phyloP scores from a whole-genome alignment of 2,113 vertebrate genomes.

The Dissostichus mawsoni region DNA sequence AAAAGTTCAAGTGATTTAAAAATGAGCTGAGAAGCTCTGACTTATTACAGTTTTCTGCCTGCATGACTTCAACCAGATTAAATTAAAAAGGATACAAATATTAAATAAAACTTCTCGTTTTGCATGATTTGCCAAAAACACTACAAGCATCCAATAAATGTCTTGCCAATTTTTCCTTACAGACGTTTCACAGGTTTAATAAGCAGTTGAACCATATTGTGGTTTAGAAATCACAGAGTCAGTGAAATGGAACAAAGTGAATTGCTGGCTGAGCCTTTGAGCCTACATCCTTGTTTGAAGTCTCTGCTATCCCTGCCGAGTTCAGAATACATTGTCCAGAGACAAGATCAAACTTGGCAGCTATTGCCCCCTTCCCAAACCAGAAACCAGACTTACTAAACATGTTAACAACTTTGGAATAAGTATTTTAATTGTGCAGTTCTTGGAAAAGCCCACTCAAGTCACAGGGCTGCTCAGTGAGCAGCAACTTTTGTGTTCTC shows the following conservation, averaged over 20 bases:
- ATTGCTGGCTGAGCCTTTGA: conserved; percentile 72
- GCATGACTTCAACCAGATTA: conserved; percentile 23
- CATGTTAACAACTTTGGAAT: conserved; percentile 76
- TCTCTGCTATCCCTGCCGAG: conserved; percentile 68
- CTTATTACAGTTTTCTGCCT: conserved; percentile 25
- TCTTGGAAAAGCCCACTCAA: conserved; percentile 65
- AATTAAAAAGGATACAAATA: conserved; percentile 32
- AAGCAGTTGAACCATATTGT: conserved; percentile 71
- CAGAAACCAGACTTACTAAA: conserved; percentile 76
- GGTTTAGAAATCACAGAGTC: conserved; percentile 77
- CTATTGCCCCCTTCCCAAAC: conserved; percentile 80
- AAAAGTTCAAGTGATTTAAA: conserved; percentile 22
- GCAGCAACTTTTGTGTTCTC: conserved; percentile 26
- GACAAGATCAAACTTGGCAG: conserved; percentile 81
- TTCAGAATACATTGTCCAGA: conserved; percentile 79
- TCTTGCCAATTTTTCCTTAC: conserved; percentile 12
- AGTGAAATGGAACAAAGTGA: conserved; percentile 77
- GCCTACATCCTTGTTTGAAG: conserved; percentile 78
- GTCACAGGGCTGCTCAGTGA: conserved; percentile 32
- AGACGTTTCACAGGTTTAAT: conserved; percentile 63
- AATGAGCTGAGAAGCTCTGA: conserved; percentile 16
- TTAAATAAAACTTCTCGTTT: background rate
- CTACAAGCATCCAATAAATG: conserved; percentile 14
- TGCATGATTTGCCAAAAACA: conserved; percentile 1
- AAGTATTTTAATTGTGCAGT: conserved; percentile 77